Evolutionary conservation across 2,113 vertebrate species (phyloP).

Genomic region (Enhydra lutris): DNA sequence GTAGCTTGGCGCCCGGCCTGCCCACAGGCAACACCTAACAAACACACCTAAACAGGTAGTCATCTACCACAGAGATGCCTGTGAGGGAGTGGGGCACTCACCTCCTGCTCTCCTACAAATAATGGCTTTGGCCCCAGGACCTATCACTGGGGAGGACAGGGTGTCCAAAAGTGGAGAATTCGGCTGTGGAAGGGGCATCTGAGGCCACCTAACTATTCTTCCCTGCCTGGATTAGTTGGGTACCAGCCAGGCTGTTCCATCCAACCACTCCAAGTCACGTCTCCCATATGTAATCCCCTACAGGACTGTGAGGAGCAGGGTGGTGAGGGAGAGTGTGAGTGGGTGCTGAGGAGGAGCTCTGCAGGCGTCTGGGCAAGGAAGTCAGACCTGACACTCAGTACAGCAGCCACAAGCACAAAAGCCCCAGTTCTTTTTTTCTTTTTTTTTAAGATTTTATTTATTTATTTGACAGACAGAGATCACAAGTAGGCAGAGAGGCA

Average conservation of each 20-base stretch:
- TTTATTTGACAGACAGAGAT: too few species aligned
- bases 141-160: neutral
- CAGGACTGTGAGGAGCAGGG: constrained; percentile 85
- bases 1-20: neutral
- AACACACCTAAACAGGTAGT: rapidly evolving
- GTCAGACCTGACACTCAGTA: constrained; percentile 93
- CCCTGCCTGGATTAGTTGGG: rapidly evolving
- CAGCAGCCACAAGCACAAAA: constrained; percentile 91
- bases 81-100: rapidly evolving
- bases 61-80: neutral
- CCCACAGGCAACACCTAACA: neutral
- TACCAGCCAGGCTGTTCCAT: neutral
- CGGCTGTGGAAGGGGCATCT: neutral
- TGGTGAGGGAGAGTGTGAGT: constrained; percentile 91
- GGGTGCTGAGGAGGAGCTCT: constrained; percentile 93
- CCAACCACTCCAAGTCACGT: rapidly evolving
- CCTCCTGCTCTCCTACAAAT: neutral
- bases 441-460: too few species aligned
- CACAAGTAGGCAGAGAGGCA: too few species aligned
- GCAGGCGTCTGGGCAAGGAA: constrained; percentile 91
- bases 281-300: constrained; percentile 81
- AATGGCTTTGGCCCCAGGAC: neutral
- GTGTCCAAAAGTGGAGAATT: neutral
- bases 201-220: neutral
- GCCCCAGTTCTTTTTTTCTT: constrained; percentile 69